A percentile compares a stretch with the other conserved stretches of the same genome.
Evolutionary conservation across 2,797 vertebrate species (phyloP).

Genomic region (Labeo calbasu): DNA sequence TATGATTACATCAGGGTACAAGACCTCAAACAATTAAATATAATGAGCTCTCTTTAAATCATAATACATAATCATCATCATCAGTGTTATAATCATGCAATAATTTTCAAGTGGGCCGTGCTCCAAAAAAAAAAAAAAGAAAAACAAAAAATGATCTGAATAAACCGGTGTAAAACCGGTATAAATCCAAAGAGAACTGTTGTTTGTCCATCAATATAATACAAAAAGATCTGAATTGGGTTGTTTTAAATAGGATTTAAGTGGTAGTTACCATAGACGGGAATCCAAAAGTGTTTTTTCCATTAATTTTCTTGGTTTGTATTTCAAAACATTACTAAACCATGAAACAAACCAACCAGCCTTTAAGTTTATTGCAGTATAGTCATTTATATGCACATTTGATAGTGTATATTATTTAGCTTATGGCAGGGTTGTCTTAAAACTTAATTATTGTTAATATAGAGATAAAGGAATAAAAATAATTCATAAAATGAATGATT

Average conservation of each 20-base stretch:
- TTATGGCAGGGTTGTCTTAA: not conserved
- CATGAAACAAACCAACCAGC: not conserved
- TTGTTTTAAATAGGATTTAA: not conserved
- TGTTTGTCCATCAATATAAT: not conserved
- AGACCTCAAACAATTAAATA: not conserved
- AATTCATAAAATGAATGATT: not conserved
- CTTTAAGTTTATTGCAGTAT: not conserved
- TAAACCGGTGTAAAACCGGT: not conserved
- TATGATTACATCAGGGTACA: not conserved
- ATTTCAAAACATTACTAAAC: not conserved
- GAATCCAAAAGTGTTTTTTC: not conserved
- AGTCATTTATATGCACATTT: not conserved
- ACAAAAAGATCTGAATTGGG: not conserved
- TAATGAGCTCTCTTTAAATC: constrained; percentile 63
- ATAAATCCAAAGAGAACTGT: not conserved
- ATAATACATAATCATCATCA: constrained; percentile 61
- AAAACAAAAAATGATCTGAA: not conserved
- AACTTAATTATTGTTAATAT: not conserved
- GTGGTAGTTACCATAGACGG: not conserved
- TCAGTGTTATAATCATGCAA: not conserved
- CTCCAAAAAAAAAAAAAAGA: not conserved
- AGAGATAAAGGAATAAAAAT: not conserved
- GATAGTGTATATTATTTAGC: not conserved
- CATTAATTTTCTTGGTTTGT: not conserved
- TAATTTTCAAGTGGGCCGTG: not conserved